Evolutionary conservation across 2,113 vertebrate genomes (phyloP).

Genomic region (Macquaria australasica): DNA sequence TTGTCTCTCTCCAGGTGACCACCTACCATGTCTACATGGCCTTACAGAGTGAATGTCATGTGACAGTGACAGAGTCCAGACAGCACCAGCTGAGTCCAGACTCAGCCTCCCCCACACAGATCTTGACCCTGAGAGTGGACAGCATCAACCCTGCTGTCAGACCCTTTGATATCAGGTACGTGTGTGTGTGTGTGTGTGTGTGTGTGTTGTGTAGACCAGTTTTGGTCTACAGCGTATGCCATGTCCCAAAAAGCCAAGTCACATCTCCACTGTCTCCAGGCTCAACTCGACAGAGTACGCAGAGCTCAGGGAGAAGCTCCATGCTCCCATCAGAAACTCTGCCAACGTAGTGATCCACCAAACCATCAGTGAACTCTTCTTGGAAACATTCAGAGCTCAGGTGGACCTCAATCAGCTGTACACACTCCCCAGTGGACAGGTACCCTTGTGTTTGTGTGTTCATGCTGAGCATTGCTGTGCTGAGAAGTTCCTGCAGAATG

Average conservation of each 20-base stretch:
- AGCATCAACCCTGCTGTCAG: slow-evolving; percentile 86
- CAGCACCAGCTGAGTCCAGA: slow-evolving; percentile 92
- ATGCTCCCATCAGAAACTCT: slow-evolving; percentile 89
- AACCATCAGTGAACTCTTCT: slow-evolving; percentile 93
- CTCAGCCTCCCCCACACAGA: slow-evolving; percentile 89
- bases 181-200: neutral
- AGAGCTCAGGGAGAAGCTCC: slow-evolving; percentile 92
- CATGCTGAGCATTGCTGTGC: neutral
- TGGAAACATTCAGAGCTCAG: slow-evolving; percentile 93
- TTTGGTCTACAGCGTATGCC: too few relatives aligned
- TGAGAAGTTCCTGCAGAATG: neutral
- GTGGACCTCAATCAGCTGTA: slow-evolving; percentile 91
- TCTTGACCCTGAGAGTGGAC: slow-evolving; percentile 90
- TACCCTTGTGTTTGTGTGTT: slow-evolving; percentile 60
- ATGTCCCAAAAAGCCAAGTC: neutral
- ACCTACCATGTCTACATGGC: slow-evolving; percentile 89
- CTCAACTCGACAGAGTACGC: slow-evolving; percentile 92
- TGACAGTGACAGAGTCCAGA: slow-evolving; percentile 89
- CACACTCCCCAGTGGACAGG: slow-evolving; percentile 88
- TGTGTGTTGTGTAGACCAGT: neutral
- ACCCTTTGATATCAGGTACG: slow-evolving; percentile 91
- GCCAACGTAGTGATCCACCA: slow-evolving; percentile 94
- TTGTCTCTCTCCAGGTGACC: slow-evolving; percentile 83
- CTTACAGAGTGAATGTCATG: slow-evolving; percentile 90
- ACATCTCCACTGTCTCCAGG: slow-evolving; percentile 73